Base-by-base conservation (phyloP, 2,888 invertebrate species). In the Pachymerium ferrugineum region DNA sequence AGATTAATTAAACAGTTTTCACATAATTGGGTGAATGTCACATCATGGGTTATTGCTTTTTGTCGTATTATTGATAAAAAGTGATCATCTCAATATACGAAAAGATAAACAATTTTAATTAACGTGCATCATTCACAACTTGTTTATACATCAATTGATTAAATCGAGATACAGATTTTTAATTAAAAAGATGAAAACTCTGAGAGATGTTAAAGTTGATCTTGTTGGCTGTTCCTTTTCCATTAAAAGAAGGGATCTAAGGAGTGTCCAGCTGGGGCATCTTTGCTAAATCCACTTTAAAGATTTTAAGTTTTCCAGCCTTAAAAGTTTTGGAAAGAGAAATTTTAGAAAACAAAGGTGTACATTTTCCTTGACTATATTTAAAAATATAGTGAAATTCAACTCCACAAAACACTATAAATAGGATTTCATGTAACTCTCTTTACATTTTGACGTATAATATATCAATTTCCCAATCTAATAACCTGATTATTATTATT, bases 401-500 rank as follows among this genome's bases (percentile, higher is more conserved):
- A 62, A 62, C 25, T 25, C 62, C 62, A 28, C 14, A 0, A 28
- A 2, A 10, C 19, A 12, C 54, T 54, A 54, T 54, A 54, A 54
- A 54, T 54, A 54, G 62, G 14, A 14, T 25, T 62, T 28, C 25
- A 22, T 28, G 28, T 28, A 62, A 28, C 22, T 62, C 25, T 25
- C 5, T 54, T 62, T 62, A 62, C 28, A n/a, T 25, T 62, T 28
- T 28, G 14, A 25, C 62, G 62, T 25, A 62, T 28, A 62, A 62
- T 62, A 62, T 62, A 62, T 62, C 62, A 62, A 47, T 47, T 47
- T 16, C 22, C 22, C 47, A 47, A 38, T 25, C 25, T 28, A 62
- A 62, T 62, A 62, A 62, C 62, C 14, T 62, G 25, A 12, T 62
- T n/a, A 62, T 62, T 47, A 62, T 22, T 62, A 62, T 62, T 62